phyloP scores from a whole-genome alignment of 1,140 invertebrate genomes.

The Tetraneura akinire region DNA sequence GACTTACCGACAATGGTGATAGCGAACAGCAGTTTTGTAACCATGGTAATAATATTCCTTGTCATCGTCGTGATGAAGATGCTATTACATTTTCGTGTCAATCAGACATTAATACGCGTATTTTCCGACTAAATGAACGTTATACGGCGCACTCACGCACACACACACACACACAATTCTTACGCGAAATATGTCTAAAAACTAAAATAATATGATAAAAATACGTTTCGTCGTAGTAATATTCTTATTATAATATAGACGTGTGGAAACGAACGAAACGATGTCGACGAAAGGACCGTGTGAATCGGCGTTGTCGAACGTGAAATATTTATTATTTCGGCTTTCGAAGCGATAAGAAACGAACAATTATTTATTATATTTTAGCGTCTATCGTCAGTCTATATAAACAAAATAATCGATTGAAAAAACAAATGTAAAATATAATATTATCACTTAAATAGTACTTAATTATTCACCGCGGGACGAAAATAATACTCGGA shows the following conservation, averaged over 20 bases:
- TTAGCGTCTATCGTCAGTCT: background rate
- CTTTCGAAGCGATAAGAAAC: too few relatives aligned
- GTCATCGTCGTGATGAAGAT: background rate
- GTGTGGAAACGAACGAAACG: background rate
- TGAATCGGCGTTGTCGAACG: too few relatives aligned
- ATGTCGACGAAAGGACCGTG: too few relatives aligned
- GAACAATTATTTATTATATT: too few relatives aligned
- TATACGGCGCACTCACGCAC: background rate
- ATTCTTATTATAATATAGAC: too few relatives aligned
- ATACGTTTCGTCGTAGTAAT: too few relatives aligned
- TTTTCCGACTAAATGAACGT: background rate
- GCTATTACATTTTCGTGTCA: slow-evolving; percentile 33
- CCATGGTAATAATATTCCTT: background rate
- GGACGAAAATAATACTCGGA: background rate
- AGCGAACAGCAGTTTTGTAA: background rate
- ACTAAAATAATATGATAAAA: background rate
- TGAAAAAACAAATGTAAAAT: background rate
- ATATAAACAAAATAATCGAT: background rate
- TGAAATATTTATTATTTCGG: too few relatives aligned
- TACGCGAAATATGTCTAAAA: background rate
- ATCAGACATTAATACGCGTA: background rate
- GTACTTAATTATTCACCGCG: too few relatives aligned
- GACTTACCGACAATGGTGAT: slow-evolving; percentile 11
- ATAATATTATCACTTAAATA: background rate
- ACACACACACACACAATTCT: background rate